Evolutionary conservation across 35 echinoderm and acorn worm species (phyloP).

Genomic region (Heliocidaris tuberculata): DNA sequence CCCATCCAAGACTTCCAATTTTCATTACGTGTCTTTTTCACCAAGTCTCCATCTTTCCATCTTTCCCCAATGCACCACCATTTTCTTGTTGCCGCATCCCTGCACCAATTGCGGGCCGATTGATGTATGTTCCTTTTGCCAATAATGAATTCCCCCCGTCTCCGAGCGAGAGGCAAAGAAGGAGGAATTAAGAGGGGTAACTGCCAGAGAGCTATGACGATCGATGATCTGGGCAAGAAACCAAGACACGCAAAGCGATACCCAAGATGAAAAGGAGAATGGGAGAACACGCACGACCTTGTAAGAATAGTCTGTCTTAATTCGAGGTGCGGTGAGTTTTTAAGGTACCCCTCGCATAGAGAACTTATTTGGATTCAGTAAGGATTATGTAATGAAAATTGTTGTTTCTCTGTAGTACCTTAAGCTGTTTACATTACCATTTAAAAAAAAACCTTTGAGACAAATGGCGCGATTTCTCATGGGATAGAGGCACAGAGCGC

Average conservation of each 20-base stretch:
- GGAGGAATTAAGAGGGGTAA: no score
- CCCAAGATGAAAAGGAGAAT: neutral
- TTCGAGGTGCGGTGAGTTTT: neutral
- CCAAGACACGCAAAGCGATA: neutral
- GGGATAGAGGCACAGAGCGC: no score
- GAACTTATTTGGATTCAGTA: neutral
- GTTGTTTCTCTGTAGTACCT: no score
- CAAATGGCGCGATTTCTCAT: no score
- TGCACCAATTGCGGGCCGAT: neutral
- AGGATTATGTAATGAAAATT: no score
- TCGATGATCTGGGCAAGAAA: neutral
- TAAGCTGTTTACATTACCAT: no score
- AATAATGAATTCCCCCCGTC: neutral
- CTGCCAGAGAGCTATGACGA: neutral
- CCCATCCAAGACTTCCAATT: no score
- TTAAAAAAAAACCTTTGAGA: no score
- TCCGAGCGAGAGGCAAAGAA: neutral
- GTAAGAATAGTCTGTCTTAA: no score
- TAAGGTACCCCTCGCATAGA: neutral
- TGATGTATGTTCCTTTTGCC: neutral
- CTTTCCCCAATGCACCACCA: neutral
- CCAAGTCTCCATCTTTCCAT: neutral
- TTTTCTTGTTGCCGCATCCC: neutral
- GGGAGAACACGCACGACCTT: neutral
- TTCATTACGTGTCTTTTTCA: no score